These are phyloP conservation scores for Gortyna flavago DNA, from an alignment of 2,888 invertebrate species.

Conservation along the genomic window DNA sequence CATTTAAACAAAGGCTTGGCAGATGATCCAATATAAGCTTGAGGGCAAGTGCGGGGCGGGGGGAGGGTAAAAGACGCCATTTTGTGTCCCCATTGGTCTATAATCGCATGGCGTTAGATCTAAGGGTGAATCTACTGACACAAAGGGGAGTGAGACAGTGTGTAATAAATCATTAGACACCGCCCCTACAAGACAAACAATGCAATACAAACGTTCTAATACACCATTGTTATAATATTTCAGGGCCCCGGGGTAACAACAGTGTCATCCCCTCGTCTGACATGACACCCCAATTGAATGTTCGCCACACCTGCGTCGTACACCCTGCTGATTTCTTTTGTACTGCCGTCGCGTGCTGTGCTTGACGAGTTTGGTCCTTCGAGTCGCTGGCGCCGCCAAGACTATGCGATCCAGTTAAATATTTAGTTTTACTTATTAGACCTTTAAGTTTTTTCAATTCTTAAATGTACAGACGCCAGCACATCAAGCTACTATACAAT, in stretches of 20 bases:
- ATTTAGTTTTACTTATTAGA: neutral
- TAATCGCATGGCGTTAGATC: neutral
- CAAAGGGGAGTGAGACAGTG: neutral
- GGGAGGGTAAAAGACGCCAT: neutral
- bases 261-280: neutral
- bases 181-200: neutral
- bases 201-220: neutral
- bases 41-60: neutral
- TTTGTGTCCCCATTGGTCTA: constrained; percentile 2
- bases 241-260: neutral
- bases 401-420: neutral
- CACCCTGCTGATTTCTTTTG: neutral
- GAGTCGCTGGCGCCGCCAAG: neutral
- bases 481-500: too few relatives aligned
- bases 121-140: constrained; percentile 3
- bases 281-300: neutral
- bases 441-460: neutral
- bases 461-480: too few relatives aligned
- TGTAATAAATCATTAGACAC: constrained; percentile 11
- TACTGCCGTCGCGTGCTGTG: too few relatives aligned
- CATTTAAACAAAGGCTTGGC: neutral
- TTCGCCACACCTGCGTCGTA: neutral
- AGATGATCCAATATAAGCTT: neutral
- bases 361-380: neutral
- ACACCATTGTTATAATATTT: neutral